A percentile compares a stretch with the other conserved stretches of the same genome.
Evolutionary conservation across 1,140 invertebrate genomes (phyloP).

Genomic region (Tetramorium simillimum): DNA sequence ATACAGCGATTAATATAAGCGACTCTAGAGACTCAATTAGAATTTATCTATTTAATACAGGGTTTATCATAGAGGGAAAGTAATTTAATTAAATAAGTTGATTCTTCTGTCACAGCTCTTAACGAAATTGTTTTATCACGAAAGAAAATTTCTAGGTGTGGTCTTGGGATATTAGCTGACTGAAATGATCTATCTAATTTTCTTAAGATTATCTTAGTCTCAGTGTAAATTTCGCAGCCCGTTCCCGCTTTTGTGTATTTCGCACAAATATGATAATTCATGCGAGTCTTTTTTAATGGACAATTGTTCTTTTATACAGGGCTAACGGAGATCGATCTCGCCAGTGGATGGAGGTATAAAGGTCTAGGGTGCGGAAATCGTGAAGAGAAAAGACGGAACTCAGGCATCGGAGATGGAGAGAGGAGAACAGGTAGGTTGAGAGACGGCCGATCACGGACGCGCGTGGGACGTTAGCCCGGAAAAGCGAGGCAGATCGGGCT

Average conservation of each 20-base stretch:
- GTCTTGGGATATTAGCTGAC: background rate
- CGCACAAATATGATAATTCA: conserved; percentile 9
- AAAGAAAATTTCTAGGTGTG: background rate
- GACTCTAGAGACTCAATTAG: conserved; percentile 11
- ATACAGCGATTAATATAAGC: background rate
- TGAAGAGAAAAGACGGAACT: conserved; percentile 25
- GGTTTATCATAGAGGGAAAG: conserved; percentile 1
- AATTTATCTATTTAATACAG: conserved; percentile 24
- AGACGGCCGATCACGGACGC: conserved; percentile 27
- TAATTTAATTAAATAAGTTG: conserved; percentile 49
- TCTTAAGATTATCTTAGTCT: background rate
- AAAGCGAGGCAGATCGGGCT: conserved; percentile 71
- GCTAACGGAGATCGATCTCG: conserved; percentile 53
- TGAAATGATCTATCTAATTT: conserved; percentile 30
- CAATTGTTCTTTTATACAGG: background rate
- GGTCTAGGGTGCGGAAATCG: conserved; percentile 58
- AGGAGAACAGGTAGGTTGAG: conserved; percentile 11
- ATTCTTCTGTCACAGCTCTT: conserved; percentile 28
- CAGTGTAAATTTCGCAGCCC: background rate
- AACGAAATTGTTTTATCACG: conserved; percentile 27
- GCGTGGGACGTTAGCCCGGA: conserved; percentile 61
- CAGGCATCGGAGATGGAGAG: background rate
- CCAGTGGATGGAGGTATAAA: conserved; percentile 7
- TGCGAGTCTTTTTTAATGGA: conserved; percentile 25
- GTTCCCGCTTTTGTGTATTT: background rate